Evolutionary conservation across 2,797 vertebrate species (phyloP), one percentile per base, ranked within the genome.

Genomic region (Danio albolineatus): DNA sequence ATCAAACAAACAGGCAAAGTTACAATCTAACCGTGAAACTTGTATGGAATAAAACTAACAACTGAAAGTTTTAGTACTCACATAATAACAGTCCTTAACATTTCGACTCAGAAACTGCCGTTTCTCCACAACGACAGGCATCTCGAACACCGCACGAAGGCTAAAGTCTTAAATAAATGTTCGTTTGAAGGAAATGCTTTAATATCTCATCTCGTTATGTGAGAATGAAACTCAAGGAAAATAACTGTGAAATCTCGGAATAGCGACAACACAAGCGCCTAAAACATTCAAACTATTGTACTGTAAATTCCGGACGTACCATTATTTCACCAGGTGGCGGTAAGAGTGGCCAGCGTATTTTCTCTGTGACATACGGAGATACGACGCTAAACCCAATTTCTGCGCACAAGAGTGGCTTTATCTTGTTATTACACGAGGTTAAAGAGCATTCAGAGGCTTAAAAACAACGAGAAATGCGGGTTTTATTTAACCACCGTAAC

Each of bases 51-150:
- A 3, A 36, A 12, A 61, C 28, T 16, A 43, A 64, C 7, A 43
- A 28, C 28, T 78, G 8, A 28, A 5, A n/a, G 77, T 78, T 61
- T 60, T 10, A 46, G 44, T 89, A 93, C 93, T 94, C 83, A 94
- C 93, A 41, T 85, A 80, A 66, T 89, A 87, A 82, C 75, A 87
- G 7, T 85, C 87, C 43, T 87, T 84, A 0, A 86, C 74, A 54
- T 90, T 88, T 89, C 89, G 88, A 84, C 83, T 88, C 78, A 89
- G 65, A 66, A 90, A 88, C 66, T 91, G 82, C 85, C 88, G 80
- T 44, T 85, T 89, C 41, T 86, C 91, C 86, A 89, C 86, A 73
- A 90, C 90, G 1, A 91, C 90, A 16, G 91, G 92, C 93, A 94
- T 94, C 87, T 85, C 88, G 88, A 85, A 57, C 57, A 57, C 39